Evolutionary conservation across 2,888 invertebrate species (phyloP).

Genomic region (Ornithoptera priamus): DNA sequence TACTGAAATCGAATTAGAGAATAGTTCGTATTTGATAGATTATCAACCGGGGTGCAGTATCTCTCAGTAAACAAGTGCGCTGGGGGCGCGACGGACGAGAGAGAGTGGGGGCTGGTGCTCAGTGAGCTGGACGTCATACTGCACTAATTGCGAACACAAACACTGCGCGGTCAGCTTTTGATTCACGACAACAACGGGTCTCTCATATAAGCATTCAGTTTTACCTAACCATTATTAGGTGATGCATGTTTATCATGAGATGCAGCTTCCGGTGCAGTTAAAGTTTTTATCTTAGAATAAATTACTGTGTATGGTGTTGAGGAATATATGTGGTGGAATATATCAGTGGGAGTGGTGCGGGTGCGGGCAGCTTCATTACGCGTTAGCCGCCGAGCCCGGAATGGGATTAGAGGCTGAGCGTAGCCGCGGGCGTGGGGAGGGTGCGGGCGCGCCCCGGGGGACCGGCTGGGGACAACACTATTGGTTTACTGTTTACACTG

Average conservation of each 20-base stretch:
- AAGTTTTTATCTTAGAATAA: too few species aligned
- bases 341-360: too few species aligned
- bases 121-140: not conserved
- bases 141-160: not conserved
- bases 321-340: too few species aligned
- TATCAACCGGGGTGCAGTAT: slow-evolving; percentile 5
- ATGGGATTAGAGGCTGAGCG: slow-evolving; percentile 25
- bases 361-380: too few species aligned
- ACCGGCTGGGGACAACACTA: slow-evolving; percentile 32
- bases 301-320: too few species aligned
- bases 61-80: slow-evolving; percentile 2
- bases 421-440: slow-evolving; percentile 19
- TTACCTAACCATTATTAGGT: too few species aligned
- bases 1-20: slow-evolving; percentile 22
- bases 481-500: slow-evolving; percentile 63
- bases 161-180: too few species aligned
- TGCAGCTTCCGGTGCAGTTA: too few species aligned
- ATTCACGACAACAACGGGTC: too few species aligned
- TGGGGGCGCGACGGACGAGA: not conserved
- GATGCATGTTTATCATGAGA: too few species aligned
- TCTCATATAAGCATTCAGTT: too few species aligned
- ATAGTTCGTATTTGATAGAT: slow-evolving; percentile 22
- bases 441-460: slow-evolving; percentile 9
- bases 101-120: not conserved
- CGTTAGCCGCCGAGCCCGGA: slow-evolving; percentile 8